phyloP scores from a whole-genome alignment of 2,888 invertebrate genomes.

The Acanthoscelides obtectus region DNA sequence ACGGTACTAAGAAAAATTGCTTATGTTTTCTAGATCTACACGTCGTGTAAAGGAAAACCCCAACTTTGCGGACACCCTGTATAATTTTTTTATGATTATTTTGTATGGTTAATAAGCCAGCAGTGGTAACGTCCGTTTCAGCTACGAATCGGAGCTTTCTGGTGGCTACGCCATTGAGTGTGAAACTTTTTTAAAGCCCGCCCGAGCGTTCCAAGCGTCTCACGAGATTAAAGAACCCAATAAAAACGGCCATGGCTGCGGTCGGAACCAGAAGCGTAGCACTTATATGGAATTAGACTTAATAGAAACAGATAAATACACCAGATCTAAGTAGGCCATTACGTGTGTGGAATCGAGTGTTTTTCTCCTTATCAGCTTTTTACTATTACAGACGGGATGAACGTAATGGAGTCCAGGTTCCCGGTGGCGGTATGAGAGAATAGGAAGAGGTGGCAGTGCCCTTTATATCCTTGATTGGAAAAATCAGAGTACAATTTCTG shows the following conservation, averaged over 20 bases:
- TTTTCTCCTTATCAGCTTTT: conserved; percentile 1
- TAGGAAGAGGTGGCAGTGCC: background rate
- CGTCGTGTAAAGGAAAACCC: too few species aligned
- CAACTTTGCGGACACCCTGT: too few species aligned
- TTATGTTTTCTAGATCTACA: too few species aligned
- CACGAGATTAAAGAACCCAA: conserved; percentile 26
- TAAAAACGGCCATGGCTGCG: conserved; percentile 22
- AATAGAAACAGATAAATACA: conserved; percentile 28
- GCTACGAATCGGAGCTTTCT: too few species aligned
- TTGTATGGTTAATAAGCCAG: too few species aligned
- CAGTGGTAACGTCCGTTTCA: too few species aligned
- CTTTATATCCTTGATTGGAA: too few species aligned
- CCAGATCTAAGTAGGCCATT: background rate
- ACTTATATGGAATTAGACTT: conserved; percentile 33
- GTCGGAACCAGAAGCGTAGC: conserved; percentile 26
- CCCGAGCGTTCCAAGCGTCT: background rate
- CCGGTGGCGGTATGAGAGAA: background rate
- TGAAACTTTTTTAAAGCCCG: background rate
- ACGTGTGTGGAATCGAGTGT: background rate
- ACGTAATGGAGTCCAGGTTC: background rate
- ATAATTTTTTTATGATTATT: too few species aligned
- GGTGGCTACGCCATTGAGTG: background rate
- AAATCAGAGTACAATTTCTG: too few species aligned
- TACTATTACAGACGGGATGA: background rate
- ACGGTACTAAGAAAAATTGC: too few species aligned